Evolutionary conservation across 2,113 vertebrate genomes (phyloP), one percentile per base, ranked within the genome.

Genomic region (Delphinapterus leucas): DNA sequence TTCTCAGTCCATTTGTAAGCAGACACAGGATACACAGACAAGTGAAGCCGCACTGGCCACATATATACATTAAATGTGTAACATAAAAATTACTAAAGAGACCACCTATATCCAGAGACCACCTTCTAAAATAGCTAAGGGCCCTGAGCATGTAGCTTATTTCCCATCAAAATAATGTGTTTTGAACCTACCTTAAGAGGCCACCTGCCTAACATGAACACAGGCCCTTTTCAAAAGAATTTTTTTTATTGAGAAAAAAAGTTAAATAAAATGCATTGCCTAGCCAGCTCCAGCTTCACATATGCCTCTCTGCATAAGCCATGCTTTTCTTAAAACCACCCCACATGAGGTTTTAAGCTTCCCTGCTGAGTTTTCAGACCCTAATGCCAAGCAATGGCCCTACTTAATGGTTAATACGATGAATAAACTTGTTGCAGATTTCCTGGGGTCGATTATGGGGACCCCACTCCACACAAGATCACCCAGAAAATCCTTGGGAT

Each of bases 161-260:
- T 97, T 97, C 85, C 93, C 95, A 93, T 82, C 60, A 82, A 90
- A 97, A 95, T 84, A 97, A 96, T 80, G 31, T 88, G 67, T 96
- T 95, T 85, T 92, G 88, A 98, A 95, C 33, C 26, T 96, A 53
- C 71, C 88, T 77, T 94, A 67, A 61, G 80, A 97, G 97, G 90
- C 90, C 91, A 93, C 90, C 96, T 97, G 91, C 88, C 65, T 93
- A 60, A 76, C n/a, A 85, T 76, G 88, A 96, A 96, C 47, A 11
- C 44, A 96, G 74, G 70, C 74, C 80, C 88, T 93, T 92, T 84
- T 83, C 53, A 90, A 90, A 74, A 21, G 28, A 41, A 49, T 3
- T 15, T 28, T 74, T 47, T 74, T 71, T 80, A 93, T 81, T 95
- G 25, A 90, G 70, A 55, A 95, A 93, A 83, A 14, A 15, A 36